A percentile compares a stretch with the other conserved stretches of the same genome.
Conservation (phyloP, 2,888 invertebrate species). For the Agriopis leucophaearia region DNA sequence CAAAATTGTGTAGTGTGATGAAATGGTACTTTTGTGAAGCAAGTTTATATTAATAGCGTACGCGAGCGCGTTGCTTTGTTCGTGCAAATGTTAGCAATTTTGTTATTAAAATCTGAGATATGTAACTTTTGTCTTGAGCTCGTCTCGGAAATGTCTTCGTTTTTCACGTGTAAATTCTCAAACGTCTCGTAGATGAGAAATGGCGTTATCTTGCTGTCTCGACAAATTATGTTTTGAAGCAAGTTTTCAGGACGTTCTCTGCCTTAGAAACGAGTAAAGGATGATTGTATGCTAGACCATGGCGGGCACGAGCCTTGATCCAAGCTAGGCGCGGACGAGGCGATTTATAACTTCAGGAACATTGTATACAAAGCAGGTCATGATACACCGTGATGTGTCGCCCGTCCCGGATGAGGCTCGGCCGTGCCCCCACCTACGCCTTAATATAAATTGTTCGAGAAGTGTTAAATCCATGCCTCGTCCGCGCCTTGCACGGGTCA, state of each 20-base stretch:
- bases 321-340: no score
- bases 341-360: no score
- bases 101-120: slow-evolving; percentile 41
- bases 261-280: not conserved
- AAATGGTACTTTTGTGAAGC: slow-evolving; percentile 30
- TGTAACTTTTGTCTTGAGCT: slow-evolving; percentile 32
- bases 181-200: slow-evolving; percentile 15
- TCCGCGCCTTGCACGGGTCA: no score
- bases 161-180: slow-evolving; percentile 29
- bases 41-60: slow-evolving; percentile 50
- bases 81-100: slow-evolving; percentile 44
- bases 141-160: slow-evolving; percentile 22
- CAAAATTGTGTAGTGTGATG: slow-evolving; percentile 13
- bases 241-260: slow-evolving; percentile 8
- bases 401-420: no score
- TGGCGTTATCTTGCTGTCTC: slow-evolving; percentile 12
- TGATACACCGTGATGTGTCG: no score
- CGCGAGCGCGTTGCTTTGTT: slow-evolving; percentile 39
- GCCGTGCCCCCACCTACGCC: no score
- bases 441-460: no score
- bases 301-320: no score
- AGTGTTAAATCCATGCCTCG: no score
- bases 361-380: no score
- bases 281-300: not conserved
- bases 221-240: slow-evolving; percentile 18